Evolutionary conservation across 2,797 vertebrate species (phyloP), one percentile per base, ranked within the genome.

Genomic region (Pogonophryne albipinna): DNA sequence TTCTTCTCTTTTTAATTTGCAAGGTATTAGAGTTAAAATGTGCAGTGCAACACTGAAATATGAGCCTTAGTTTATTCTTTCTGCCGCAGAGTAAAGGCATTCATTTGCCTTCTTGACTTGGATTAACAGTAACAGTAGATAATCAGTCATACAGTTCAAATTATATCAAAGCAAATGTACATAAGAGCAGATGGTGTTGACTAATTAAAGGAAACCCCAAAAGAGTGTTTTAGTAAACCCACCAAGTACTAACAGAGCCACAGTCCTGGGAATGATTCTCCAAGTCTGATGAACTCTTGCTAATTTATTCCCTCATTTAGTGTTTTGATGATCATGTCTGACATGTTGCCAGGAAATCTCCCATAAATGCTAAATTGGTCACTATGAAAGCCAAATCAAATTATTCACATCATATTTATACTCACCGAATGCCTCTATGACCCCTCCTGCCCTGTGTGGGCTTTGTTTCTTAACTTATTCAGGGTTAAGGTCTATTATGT

Each of bases 1-100:
- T 71, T 75, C 3, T 63, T 27, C 46, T 65, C 10, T 67, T 71
- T 79, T 58, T 50, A 46, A 87, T 87, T 79, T 87, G 46, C 12
- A 31, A 56, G 47, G 53, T 56, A 64, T 80, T 85, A 68, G 72
- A 45, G 34, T 65, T 78, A 56, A 69, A 79, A 72, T 46, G 9
- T 19, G 73, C 31, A 65, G 17, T 59, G 60, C 20, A 68, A 66
- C 38, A 58, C 51, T 60, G 62, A 62, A 83, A 69, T 65, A 53
- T 65, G 38, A 67, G 15, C 49, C 15, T 17, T 17, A 16, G 41
- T 60, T 62, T 57, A 52, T 71, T 57, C 47, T 49, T 57, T 34
- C 20, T n/a, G 61, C 63, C 17, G 46, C 9, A 47, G 58, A 41
- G 27, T 46, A 44, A 46, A 41, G 41, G 19, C 5, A 38, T 51